Conservation (phyloP, 2,888 invertebrate species). For the Ochropleura plecta region DNA sequence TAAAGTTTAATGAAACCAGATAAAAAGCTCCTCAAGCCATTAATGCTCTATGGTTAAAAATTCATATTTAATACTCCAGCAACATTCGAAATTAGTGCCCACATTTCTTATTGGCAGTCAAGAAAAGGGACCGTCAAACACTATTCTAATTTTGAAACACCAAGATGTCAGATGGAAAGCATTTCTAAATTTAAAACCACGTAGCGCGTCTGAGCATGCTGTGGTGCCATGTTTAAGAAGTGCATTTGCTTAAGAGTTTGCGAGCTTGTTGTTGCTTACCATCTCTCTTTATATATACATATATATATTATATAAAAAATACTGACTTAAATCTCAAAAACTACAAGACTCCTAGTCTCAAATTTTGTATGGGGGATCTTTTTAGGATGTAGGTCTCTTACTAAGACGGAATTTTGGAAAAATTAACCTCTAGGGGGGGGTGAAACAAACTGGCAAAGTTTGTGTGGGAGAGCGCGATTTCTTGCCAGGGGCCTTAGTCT, state of each 20-base stretch:
- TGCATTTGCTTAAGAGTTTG: conserved; percentile 58
- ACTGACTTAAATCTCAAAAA: too few relatives aligned
- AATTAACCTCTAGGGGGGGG: too few relatives aligned
- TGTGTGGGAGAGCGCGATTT: too few relatives aligned
- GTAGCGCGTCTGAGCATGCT: conserved; percentile 80
- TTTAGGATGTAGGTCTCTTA: too few relatives aligned
- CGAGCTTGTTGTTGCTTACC: conserved; percentile 41
- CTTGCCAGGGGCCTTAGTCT: too few relatives aligned
- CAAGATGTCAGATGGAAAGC: conserved; percentile 74
- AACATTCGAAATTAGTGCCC: conserved; percentile 24
- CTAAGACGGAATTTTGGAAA: too few relatives aligned
- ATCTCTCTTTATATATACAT: conserved; percentile 23
- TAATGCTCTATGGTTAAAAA: conserved; percentile 11
- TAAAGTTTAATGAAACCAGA: conserved; percentile 37
- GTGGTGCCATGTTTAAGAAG: conserved; percentile 67
- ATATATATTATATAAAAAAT: too few relatives aligned
- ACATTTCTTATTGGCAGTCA: conserved; percentile 48
- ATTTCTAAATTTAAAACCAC: conserved; percentile 81
- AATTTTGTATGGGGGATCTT: too few relatives aligned
- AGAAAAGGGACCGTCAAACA: conserved; percentile 65
- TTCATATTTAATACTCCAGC: not conserved
- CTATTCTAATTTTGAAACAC: conserved; percentile 75
- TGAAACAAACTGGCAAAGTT: too few relatives aligned
- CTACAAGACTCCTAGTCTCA: too few relatives aligned
- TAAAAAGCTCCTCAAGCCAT: conserved; percentile 31